Percentiles rank a stretch among this genome's conserved stretches.
Conservation (phyloP, 2,888 invertebrate species). For the Thumatha senex region DNA sequence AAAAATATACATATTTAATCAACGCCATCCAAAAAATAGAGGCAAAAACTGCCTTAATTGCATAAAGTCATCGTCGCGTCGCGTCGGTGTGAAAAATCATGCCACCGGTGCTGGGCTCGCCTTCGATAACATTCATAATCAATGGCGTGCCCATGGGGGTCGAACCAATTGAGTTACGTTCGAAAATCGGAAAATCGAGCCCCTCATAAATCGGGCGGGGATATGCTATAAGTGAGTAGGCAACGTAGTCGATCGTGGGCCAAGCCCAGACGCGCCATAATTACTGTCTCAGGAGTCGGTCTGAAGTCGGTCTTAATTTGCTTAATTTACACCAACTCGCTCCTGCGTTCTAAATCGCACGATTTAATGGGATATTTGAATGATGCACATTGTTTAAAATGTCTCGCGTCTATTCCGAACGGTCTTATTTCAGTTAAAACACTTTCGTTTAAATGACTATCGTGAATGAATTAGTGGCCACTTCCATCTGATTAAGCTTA, state of each 20-base stretch:
- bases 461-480: constrained; percentile 32
- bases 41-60: not conserved
- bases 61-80: not conserved
- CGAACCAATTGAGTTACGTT: constrained; percentile 57
- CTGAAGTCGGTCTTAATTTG: constrained; percentile 79
- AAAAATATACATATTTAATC: too few species aligned
- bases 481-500: constrained; percentile 25
- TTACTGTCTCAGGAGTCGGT: constrained; percentile 75
- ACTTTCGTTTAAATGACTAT: constrained; percentile 32
- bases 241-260: constrained; percentile 62
- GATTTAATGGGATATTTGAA: constrained; percentile 78
- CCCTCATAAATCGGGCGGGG: constrained; percentile 52
- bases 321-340: constrained; percentile 74
- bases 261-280: constrained; percentile 74
- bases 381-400: constrained; percentile 74
- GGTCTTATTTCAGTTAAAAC: constrained; percentile 45
- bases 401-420: constrained; percentile 62
- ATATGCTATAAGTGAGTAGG: constrained; percentile 38
- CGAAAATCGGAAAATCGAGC: constrained; percentile 59
- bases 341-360: constrained; percentile 69
- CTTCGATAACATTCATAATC: constrained; percentile 66
- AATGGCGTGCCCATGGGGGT: constrained; percentile 53
- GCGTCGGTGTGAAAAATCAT: constrained; percentile 27
- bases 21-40: too few species aligned
- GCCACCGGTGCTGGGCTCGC: constrained; percentile 39